phyloP scores from a whole-genome alignment of 1,140 invertebrate genomes.

The Caenorhabditis elegans region WBcel235 BX284603.4:13579501-13580000 shows the following conservation, averaged over 20 bases:
- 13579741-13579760: neutral
- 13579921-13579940: too few species aligned
- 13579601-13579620: neutral
- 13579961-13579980: too few species aligned
- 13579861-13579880: too few species aligned
- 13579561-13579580: too few species aligned
- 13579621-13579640: neutral
- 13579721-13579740: neutral
- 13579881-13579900: too few species aligned
- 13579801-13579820: too few species aligned
- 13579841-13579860: too few species aligned
- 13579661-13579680: neutral
- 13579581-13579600: neutral
- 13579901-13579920: too few species aligned
- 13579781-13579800: too few species aligned
- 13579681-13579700: neutral
- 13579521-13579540: neutral
- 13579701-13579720: neutral
- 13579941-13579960: too few species aligned
- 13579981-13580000: too few species aligned
- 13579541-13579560: neutral
- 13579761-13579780: conserved; percentile 4
- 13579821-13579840: too few species aligned
- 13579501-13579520: neutral
- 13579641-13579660: neutral